A percentile compares a stretch with the other conserved stretches of the same genome.
phyloP scores from a whole-genome alignment of 2,888 invertebrate species.

The Cephalotes varians region DNA sequence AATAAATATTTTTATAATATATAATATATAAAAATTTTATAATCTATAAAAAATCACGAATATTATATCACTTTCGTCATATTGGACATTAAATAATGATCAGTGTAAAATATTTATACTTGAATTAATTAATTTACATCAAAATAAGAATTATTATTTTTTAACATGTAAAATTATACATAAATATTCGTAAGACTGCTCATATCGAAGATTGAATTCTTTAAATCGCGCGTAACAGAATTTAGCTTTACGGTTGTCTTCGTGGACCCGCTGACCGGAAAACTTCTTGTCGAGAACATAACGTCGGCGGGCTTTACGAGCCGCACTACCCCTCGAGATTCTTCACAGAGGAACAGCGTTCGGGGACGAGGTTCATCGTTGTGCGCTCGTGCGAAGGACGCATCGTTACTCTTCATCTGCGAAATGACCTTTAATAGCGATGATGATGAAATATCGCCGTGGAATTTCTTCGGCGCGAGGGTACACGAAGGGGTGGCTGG shows the following conservation, averaged over 20 bases:
- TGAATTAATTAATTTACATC: neutral
- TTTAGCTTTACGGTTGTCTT: neutral
- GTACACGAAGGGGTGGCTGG: constrained; percentile 57
- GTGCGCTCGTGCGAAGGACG: constrained; percentile 75
- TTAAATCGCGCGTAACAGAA: constrained; percentile 28
- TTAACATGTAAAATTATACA: neutral
- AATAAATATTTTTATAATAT: neutral
- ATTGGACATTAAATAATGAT: neutral
- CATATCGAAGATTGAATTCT: neutral
- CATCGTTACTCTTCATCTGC: constrained; percentile 81
- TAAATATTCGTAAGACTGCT: neutral
- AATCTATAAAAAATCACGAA: neutral
- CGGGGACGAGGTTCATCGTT: constrained; percentile 51
- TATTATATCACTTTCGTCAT: neutral
- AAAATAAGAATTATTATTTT: neutral
- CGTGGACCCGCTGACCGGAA: constrained; percentile 12
- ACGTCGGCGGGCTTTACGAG: constrained; percentile 30
- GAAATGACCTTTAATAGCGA: constrained; percentile 82
- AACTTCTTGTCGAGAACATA: constrained; percentile 25
- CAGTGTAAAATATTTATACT: neutral
- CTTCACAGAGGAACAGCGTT: constrained; percentile 38
- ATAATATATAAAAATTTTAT: no score
- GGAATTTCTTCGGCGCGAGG: constrained; percentile 66
- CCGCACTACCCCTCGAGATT: constrained; percentile 34
- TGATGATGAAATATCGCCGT: constrained; percentile 82